A percentile compares a stretch with the other conserved stretches of the same genome.
These are phyloP conservation scores for Orthosia gracilis DNA, from an alignment of 2,888 invertebrate species.

Conservation along the genomic window DNA sequence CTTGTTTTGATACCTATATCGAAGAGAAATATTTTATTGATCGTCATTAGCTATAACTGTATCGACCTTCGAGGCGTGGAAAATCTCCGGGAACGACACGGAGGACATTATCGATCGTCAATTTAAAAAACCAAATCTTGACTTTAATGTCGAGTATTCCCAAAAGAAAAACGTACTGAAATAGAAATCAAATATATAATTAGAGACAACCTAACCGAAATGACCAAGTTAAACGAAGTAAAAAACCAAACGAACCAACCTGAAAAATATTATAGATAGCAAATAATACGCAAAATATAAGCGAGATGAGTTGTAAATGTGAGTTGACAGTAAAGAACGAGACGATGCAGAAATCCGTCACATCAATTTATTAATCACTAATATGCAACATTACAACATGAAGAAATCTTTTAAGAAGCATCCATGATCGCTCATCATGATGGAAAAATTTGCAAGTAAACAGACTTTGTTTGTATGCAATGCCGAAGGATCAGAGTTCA, in stretches of 20 bases:
- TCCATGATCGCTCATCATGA: not conserved
- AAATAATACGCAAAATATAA: not conserved
- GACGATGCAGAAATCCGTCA: not conserved
- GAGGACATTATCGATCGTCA: not conserved
- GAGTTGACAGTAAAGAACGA: not conserved
- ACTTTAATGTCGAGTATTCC: too few relatives aligned
- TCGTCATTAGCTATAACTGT: conserved; percentile 32
- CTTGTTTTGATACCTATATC: conserved; percentile 34
- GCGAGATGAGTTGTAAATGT: not conserved
- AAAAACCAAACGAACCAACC: not conserved
- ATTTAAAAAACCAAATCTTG: too few relatives aligned
- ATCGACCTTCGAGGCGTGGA: conserved; percentile 42
- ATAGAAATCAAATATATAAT: not conserved
- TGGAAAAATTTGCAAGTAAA: conserved; percentile 12
- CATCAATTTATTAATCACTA: not conserved
- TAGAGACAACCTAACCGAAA: too few relatives aligned
- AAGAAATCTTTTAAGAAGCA: conserved; percentile 7
- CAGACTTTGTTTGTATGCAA: conserved; percentile 8
- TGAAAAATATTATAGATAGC: not conserved
- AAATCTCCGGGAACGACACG: conserved; percentile 11
- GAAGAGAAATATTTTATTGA: conserved; percentile 25
- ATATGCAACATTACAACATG: not conserved
- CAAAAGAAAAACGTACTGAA: not conserved
- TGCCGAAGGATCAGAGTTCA: conserved; percentile 26
- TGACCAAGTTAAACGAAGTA: not conserved